Evolutionary conservation across 37 sponge, comb jelly and placozoan genomes (phyloP), one percentile per base, ranked within the genome.

Genomic region (Cliona cf. orientalis): DNA sequence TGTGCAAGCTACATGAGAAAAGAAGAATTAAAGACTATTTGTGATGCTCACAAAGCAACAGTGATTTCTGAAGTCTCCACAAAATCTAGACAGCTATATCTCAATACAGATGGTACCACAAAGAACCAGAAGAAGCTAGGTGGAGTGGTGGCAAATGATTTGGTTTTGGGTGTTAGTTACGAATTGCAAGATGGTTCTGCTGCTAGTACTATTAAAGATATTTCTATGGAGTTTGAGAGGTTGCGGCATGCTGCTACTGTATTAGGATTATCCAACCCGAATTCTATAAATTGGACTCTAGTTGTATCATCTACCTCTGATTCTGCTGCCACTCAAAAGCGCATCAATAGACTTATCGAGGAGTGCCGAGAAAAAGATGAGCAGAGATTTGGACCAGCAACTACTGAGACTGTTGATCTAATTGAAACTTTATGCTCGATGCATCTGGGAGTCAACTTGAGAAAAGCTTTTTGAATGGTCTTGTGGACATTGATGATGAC

Each of bases 391-490:
- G 81, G 71, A 35, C 40, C 71, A 28, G 81, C 81, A 2, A 55
- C 66, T 26, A 7, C 7, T 38, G 68, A 79, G 67, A 65, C 80
- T 42, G 19, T 79, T 19, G 84, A 83, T n/a, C 42, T 83, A 35
- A 39, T 84, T 7, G 67, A 75, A 42, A 76, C 77, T 19, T 84
- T 84, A 28, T 84, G 85, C 41, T 61, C 85, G 3, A 84, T 76
- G 85, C 85, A 84, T 49, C 34, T 84, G 29, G 85, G 85, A 19
- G 76, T 84, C 14, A 84, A 84, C 42, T 46, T 84, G 1, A 61
- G 85, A 19, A 75, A 76, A 66, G 70, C 85, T 19, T 84, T 76
- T 46, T 84, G 60, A 57, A 63, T 5, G 84, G 84, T 28, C 45
- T 44, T 31, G 55, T 38, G 23, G 49, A 84, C 45, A 32, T 19